Evolutionary conservation across 2,888 invertebrate species (phyloP), one percentile per base, ranked within the genome.

Genomic region (Oscheius sp.): DNA sequence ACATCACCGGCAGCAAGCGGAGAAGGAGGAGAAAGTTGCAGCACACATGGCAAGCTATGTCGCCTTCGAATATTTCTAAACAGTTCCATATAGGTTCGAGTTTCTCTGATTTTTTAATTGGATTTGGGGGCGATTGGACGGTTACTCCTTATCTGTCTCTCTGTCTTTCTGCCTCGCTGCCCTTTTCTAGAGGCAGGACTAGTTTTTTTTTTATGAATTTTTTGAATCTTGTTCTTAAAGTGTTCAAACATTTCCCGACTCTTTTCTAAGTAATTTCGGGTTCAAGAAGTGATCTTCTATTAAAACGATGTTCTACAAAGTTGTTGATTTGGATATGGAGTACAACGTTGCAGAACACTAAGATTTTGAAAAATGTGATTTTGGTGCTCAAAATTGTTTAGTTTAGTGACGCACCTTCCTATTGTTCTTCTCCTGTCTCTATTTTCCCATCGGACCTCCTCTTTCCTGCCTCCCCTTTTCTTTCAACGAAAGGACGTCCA

Each of bases 31-130:
- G 80, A 63, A 79, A 79, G 55, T 76, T 82, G 10, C 82, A 81
- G 74, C 80, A 78, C 55, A 82, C 81, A 21, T 84, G 83, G 85
- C 72, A 73, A 58, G 78, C 83, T 4, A 82, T 87, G 76, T 82
- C 84, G 53, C 87, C 87, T 7, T 77, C 78, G 2, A 83, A 87
- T 66, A 78, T 86, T 60, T 76, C 83, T 7, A 82, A 76, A 70
- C 85, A 84, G 68, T 71, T 86, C 33, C 80, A 80, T 59, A 63
- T 84, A 47, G 86, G 86, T 86, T 70, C 76, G 82, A 32, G 21
- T 47, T 29, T 42, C 48, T 63, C 48, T 50, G 29, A 5, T 42
- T 42, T 7, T 42, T 42, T 42, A 3, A 5, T 42, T 42, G 42
- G 7, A 42, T 7, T 42, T 42, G 42, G 42, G 21, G 21, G 21